phyloP scores from a whole-genome alignment of 1,140 invertebrate species.

The Centruroides sculpturatus region DNA sequence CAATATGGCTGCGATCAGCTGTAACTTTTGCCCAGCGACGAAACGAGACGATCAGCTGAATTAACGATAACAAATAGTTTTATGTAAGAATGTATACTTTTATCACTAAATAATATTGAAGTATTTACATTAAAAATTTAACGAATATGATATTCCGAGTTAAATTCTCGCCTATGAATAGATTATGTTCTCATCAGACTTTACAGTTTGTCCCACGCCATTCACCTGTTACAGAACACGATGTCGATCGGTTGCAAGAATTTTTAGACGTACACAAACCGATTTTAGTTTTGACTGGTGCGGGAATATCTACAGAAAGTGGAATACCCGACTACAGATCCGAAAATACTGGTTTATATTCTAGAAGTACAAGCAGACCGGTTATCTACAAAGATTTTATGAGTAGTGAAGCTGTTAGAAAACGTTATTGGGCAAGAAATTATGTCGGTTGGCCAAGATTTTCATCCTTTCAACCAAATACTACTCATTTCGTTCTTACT shows the following conservation, averaged over 20 bases:
- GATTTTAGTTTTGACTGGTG: conserved; percentile 54
- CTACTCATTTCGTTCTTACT: conserved; percentile 32
- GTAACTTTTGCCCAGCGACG: no score
- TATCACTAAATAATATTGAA: no score
- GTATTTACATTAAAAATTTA: no score
- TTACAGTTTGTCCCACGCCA: conserved; percentile 15
- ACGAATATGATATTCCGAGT: no score
- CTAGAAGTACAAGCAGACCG: conserved; percentile 62
- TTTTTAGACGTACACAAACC: conserved; percentile 39
- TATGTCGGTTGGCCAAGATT: conserved; percentile 76
- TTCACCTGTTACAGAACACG: conserved; percentile 26
- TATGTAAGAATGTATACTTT: no score
- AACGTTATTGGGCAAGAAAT: conserved; percentile 91
- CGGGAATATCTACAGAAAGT: conserved; percentile 63
- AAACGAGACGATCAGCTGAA: no score
- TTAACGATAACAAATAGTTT: no score
- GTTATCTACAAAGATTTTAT: conserved; percentile 37
- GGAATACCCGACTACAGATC: conserved; percentile 72
- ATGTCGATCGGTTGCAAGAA: conserved; percentile 44
- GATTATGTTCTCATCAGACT: neutral
- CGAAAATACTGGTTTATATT: conserved; percentile 77
- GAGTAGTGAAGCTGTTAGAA: conserved; percentile 46
- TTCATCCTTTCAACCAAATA: conserved; percentile 36
- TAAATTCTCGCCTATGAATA: no score
- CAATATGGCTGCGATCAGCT: no score